Base-by-base conservation (phyloP, 2,113 vertebrate species). In the Nettapus auritus region DNA sequence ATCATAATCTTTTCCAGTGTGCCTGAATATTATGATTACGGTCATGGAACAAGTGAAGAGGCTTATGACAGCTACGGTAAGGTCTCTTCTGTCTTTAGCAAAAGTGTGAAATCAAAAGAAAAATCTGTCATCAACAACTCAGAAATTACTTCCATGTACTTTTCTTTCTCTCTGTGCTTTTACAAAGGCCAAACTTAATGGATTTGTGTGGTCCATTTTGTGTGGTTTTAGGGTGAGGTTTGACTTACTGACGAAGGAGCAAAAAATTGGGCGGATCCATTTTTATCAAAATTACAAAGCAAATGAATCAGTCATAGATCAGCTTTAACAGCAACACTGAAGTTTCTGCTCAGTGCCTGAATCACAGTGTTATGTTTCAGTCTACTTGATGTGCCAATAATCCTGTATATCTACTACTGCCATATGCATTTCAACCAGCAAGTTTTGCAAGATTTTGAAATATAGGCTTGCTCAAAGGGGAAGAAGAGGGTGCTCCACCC, bases 11-110 rank as follows among this genome's bases (percentile, higher is more conserved):
- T 28, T 97, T 98, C 86, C 96, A 99, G 99, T 86, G 98, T 98
- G 97, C 99, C 99, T 96, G 99, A 99, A 84, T 99, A 99, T 98
- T 99, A 99, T 82, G 99, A 99, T 96, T 99, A 99, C 5, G 98
- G 98, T 97, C 99, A 99, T 6, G 98, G 98, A 97, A 98, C 98
- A 96, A 99, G 97, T 50, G 99, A 99, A 94, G 99, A 99, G 83
- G 96, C 98, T 96, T 99, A 99, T 94, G 98, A 99, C 98, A 99
- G 97, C 98, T 99, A 99, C 55, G 99, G 99, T 99, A 99, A 99
- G 99, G 86, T 88, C 79, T 85, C 79, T 96, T 93, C 86, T 90
- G 9, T 93, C 93, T 91, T 87, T 79, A 82, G 86, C 82, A 90
- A 86, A 90, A 78, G 25, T 69, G 42, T 92, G 82, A 97, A 97